Evolutionary conservation across 1,140 invertebrate species (phyloP), one percentile per base, ranked within the genome.

Genomic region (Bradysia coprophila): DNA sequence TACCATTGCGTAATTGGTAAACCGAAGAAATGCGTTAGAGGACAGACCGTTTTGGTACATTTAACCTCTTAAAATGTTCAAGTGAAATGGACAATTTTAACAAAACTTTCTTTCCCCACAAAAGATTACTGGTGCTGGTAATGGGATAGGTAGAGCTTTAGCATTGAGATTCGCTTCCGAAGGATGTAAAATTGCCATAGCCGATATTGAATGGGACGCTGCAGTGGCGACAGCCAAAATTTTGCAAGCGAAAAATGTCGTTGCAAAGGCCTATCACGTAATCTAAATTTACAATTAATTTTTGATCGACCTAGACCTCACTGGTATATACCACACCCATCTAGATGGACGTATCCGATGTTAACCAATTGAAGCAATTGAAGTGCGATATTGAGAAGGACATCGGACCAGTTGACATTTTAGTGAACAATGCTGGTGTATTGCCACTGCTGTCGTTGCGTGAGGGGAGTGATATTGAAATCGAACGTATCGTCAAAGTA

Each of bases 41-140:
- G 24, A 28, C 24, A 28, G 13, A 28, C 24, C 6, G 24, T 28
- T 8, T 28, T 28, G 24, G 24, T 28, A 28, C 6, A 8, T 28
- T 28, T 28, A n/a, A n/a, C n/a, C n/a, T n/a, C n/a, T n/a, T n/a
- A n/a, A n/a, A n/a, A n/a, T n/a, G n/a, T n/a, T n/a, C n/a, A n/a
- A n/a, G n/a, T n/a, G n/a, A n/a, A n/a, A n/a, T n/a, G n/a, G n/a
- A n/a, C n/a, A n/a, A n/a, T n/a, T n/a, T n/a, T n/a, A n/a, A n/a
- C n/a, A n/a, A n/a, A n/a, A n/a, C n/a, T n/a, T n/a, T n/a, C n/a
- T n/a, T n/a, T n/a, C 23, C n/a, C n/a, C n/a, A n/a, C n/a, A n/a
- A n/a, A n/a, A 60, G 58, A 50, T 61, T 21, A 57, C 58, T 16
- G 58, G 57, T 33, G 56, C 51, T 20, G 55, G 56, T 39, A 59